A percentile compares a stretch with the other conserved stretches of the same genome.
Evolutionary conservation across 2,113 vertebrate species (phyloP).

Genomic region (Hemichromis elongatus): DNA sequence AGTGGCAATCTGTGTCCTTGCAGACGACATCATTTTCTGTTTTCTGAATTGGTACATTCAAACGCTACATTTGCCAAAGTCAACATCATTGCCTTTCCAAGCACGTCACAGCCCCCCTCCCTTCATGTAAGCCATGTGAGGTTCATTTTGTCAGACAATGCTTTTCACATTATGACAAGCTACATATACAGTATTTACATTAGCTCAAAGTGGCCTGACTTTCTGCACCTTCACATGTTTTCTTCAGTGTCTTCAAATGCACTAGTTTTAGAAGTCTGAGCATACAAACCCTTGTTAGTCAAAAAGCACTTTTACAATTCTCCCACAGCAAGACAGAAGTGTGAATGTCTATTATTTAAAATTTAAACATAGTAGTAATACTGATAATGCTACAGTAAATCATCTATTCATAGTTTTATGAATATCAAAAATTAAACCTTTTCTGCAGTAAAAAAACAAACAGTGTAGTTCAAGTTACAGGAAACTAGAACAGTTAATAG

Average conservation of each 20-base stretch:
- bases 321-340: not conserved
- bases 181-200: conserved; percentile 16
- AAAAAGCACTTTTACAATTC: not conserved
- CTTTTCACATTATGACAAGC: conserved; percentile 4
- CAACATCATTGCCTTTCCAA: not conserved
- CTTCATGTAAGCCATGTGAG: conserved; percentile 30
- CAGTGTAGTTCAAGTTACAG: not conserved
- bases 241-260: conserved; percentile 11
- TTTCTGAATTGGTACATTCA: not conserved
- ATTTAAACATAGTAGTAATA: conserved; percentile 13
- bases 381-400: conserved; percentile 31
- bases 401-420: not conserved
- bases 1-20: not conserved
- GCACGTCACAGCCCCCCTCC: not conserved
- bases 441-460: conserved; percentile 6
- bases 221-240: conserved; percentile 12
- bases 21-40: not conserved
- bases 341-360: not conserved
- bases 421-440: not conserved
- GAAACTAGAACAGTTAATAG: not conserved
- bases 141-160: conserved; percentile 35
- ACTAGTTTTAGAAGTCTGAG: not conserved
- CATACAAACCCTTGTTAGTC: not conserved
- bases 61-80: not conserved
- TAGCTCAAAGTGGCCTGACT: not conserved